A percentile compares a stretch with the other conserved stretches of the same genome.
These are phyloP conservation scores for Siniperca obscura DNA, from an alignment of 2,797 vertebrate species.

Conservation along the genomic window DNA sequence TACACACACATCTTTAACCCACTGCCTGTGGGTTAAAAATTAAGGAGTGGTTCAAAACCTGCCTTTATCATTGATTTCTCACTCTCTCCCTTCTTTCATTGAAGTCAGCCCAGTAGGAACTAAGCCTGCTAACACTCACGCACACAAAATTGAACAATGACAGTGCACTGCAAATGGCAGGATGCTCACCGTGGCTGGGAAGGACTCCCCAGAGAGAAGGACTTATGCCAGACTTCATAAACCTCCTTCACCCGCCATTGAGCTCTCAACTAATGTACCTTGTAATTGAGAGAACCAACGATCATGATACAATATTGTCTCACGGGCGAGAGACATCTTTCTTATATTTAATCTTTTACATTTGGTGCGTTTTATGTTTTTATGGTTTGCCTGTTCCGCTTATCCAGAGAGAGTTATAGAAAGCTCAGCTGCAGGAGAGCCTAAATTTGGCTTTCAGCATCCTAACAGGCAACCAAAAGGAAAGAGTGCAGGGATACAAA, in stretches of 20 bases:
- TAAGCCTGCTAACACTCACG: conserved; percentile 4
- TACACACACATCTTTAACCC: too few species aligned
- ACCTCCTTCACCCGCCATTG: conserved; percentile 64
- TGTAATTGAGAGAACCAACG: conserved; percentile 55
- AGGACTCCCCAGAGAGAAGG: conserved; percentile 35
- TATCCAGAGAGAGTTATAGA: background rate
- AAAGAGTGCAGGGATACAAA: too few species aligned
- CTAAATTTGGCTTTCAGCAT: background rate
- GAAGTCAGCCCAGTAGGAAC: background rate
- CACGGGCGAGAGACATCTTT: conserved; percentile 26
- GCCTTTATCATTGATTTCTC: conserved; percentile 37
- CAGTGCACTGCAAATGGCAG: conserved; percentile 25
- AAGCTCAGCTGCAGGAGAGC: conserved; percentile 1
- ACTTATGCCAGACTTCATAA: conserved; percentile 65
- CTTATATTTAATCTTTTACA: conserved; percentile 45
- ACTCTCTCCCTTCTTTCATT: conserved; percentile 4
- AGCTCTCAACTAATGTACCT: conserved; percentile 61
- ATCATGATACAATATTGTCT: conserved; percentile 61
- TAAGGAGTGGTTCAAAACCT: conserved; percentile 46
- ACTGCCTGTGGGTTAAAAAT: conserved; percentile 34
- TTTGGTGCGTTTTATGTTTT: conserved; percentile 36
- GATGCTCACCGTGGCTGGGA: conserved; percentile 25
- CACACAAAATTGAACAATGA: conserved; percentile 37
- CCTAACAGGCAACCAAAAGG: background rate
- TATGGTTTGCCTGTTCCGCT: conserved; percentile 11